Evolutionary conservation across 2,888 invertebrate species (phyloP), one percentile per base, ranked within the genome.

Genomic region (Plebejus argus): DNA sequence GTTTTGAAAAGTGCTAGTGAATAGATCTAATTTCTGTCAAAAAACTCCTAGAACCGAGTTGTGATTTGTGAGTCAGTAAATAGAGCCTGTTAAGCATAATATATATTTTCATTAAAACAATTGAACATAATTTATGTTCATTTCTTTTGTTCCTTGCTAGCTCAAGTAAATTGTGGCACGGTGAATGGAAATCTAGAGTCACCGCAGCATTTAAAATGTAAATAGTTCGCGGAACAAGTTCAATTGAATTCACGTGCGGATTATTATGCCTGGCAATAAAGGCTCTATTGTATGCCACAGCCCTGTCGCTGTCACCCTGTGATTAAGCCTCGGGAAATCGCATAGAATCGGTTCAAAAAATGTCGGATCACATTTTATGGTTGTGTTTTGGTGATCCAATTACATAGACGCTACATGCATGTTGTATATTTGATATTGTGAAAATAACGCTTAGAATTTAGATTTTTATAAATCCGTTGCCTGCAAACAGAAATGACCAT

Each of bases 181-280:
- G 3, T 10, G 10, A 66, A 66, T 28, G 15, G 12, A 66, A 66
- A 66, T 28, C 28, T 28, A 66, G 28, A 66, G 28, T 28, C 5
- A 66, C 66, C 66, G 5, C 28, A 39, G 10, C 71, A 72, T 39
- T 72, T 39, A 72, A 39, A 72, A 39, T 72, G 39, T 45, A 72
- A 72, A 66, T 66, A 66, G 49, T 49, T 74, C 15, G 74, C 18
- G 53, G 49, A 74, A 74, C 49, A 28, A 49, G 49, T 74, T 53
- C 53, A 28, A 74, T 74, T 53, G 49, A 49, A 74, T 74, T 49
- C 23, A 74, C 74, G 15, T 74, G 72, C 23, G 28, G 53, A 74
- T 72, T 74, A 74, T 53, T 53, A 28, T 74, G 74, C 49, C 72
- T 45, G 74, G 49, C 74, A 74, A 74, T 53, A 53, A 74, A 45